Percentiles rank a stretch among this genome's conserved stretches.
These are phyloP conservation scores for Zootoca vivipara DNA, from an alignment of 2,113 vertebrate species.

Conservation along the genomic window DNA sequence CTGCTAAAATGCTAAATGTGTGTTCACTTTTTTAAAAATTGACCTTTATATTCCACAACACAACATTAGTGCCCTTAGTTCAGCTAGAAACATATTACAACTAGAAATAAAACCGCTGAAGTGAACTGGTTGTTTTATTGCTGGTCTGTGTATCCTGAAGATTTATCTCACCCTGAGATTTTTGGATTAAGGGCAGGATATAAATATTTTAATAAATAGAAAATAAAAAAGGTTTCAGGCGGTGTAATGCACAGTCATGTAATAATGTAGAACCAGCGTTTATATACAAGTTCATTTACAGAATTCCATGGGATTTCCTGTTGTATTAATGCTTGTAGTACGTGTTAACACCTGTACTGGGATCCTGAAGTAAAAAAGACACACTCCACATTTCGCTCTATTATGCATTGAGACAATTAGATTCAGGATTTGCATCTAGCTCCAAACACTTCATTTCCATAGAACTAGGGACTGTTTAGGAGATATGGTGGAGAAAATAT, in stretches of 20 bases:
- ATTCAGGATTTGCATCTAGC: neutral
- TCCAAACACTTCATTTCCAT: neutral
- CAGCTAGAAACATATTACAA: neutral
- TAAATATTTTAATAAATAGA: too few species aligned
- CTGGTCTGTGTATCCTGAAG: too few species aligned
- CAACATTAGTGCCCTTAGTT: neutral
- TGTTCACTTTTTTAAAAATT: neutral
- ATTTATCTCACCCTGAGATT: too few species aligned
- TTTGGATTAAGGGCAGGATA: too few species aligned
- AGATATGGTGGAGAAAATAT: neutral
- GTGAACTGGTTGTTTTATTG: too few species aligned
- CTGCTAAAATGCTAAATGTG: accelerated
- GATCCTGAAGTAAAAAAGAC: too few species aligned
- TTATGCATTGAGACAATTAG: neutral
- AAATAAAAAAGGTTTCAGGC: too few species aligned
- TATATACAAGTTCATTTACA: neutral
- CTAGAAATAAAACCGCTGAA: too few species aligned
- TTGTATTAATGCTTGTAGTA: too few species aligned
- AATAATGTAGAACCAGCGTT: neutral
- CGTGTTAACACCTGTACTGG: too few species aligned
- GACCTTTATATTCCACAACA: neutral
- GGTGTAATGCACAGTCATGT: neutral
- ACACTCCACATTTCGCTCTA: neutral
- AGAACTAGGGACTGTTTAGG: too few species aligned
- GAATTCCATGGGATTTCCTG: neutral